Evolutionary conservation across 2,797 vertebrate genomes (phyloP), one percentile per base, ranked within the genome.

Genomic region (Otolemur crassicaudatus): DNA sequence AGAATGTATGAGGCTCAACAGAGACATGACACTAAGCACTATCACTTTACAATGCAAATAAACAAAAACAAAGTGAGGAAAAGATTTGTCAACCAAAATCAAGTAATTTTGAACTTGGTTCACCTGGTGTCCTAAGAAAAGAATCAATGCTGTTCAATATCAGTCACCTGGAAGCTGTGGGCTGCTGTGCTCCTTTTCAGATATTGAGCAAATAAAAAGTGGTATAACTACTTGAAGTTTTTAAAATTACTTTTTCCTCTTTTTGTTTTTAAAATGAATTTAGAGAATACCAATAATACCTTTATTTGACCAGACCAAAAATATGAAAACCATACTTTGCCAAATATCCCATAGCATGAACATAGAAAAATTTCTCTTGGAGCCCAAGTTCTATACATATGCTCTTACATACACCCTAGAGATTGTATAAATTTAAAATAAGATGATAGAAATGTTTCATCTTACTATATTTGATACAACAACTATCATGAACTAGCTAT

Each of bases 261-360:
- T 95, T 82, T 82, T 61, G 10, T 76, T 82, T 85, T 49, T 46
- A 87, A 91, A 70, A 53, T 82, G 5, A 92, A 89, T 40, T 88
- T 85, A 67, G 2, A 80, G 40, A 69, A 65, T 25, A 87, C 25
- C 10, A 34, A 27, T 75, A 61, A 58, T 80, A 72, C 1, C 1
- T 93, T 84, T 40, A 80, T 92, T 79, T 91, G 46, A 63, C 13
- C 53, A 5, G 23, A 83, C 60, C 60, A 79, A 86, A 17, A 70
- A 75, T 19, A 89, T 40, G 46, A 83, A 53, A 91, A n/a, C 16
- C 8, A 40, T 63, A 90, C 72, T 73, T 88, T 72, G 34, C 22
- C 49, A 95, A 90, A 86, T 85, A 82, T 34, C 40, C 75, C 7
- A 3, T 17, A 60, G 13, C 40, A 75, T 1, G 23, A 25, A 34